Conservation (phyloP, 2,888 invertebrate species). For the Microplitis deprimator region DNA sequence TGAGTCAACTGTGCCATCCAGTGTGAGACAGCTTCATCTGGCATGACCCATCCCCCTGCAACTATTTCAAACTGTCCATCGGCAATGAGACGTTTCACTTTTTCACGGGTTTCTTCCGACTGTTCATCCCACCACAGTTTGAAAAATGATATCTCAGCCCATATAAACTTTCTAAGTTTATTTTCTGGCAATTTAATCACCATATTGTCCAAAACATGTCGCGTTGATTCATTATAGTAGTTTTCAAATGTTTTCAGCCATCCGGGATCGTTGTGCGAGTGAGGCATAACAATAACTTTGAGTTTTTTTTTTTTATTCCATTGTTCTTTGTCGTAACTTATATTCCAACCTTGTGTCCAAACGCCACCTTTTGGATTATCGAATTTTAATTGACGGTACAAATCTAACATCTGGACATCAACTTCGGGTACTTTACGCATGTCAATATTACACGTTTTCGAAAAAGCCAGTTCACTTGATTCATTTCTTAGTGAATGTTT, state of each 20-base stretch:
- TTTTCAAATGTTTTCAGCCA: slow-evolving; percentile 98
- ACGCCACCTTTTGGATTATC: slow-evolving; percentile 96
- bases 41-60: slow-evolving; percentile 99
- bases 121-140: slow-evolving; percentile 92
- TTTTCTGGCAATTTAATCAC: slow-evolving; percentile 85
- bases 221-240: slow-evolving; percentile 91
- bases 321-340: slow-evolving; percentile 83
- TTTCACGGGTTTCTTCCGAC: slow-evolving; percentile 75
- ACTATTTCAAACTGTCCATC: slow-evolving; percentile 95
- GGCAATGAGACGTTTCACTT: slow-evolving; percentile 78
- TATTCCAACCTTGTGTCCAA: slow-evolving; percentile 98
- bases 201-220: slow-evolving; percentile 92
- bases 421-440: slow-evolving; percentile 75
- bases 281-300: slow-evolving; percentile 95
- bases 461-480: background rate
- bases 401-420: slow-evolving; percentile 89
- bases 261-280: slow-evolving; percentile 98
- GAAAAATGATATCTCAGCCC: slow-evolving; percentile 97
- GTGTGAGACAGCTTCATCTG: slow-evolving; percentile 97
- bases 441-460: slow-evolving; percentile 74
- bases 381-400: slow-evolving; percentile 90
- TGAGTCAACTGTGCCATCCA: slow-evolving; percentile 93
- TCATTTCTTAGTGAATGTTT: background rate
- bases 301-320: slow-evolving; percentile 88
- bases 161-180: slow-evolving; percentile 91